Evolutionary conservation across 2,888 invertebrate species (phyloP).

Genomic region (Glaucopsyche alexis): DNA sequence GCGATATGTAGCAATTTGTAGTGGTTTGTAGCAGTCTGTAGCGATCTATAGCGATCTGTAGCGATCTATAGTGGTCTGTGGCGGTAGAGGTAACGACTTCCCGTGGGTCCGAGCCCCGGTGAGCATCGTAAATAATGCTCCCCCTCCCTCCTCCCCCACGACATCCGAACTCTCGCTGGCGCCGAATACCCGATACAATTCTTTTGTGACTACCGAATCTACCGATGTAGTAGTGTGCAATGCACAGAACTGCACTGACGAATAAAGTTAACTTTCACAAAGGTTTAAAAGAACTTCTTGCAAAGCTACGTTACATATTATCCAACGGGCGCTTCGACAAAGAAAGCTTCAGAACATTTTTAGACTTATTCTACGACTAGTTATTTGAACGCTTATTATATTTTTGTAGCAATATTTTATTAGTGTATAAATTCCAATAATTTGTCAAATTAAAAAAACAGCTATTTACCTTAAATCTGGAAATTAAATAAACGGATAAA

Average conservation of each 20-base stretch:
- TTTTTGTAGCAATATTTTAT: no score
- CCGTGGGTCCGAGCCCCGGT: not conserved
- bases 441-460: not conserved
- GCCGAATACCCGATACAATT: slow-evolving; percentile 13
- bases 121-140: not conserved
- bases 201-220: slow-evolving; percentile 1
- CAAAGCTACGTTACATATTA: not conserved
- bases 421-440: no score
- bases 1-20: not conserved
- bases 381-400: not conserved
- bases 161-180: not conserved
- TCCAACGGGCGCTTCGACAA: not conserved
- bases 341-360: not conserved
- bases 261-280: slow-evolving; percentile 6
- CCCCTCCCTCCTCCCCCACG: not conserved
- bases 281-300: slow-evolving; percentile 1
- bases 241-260: not conserved
- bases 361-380: not conserved
- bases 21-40: not conserved
- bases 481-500: no score
- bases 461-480: not conserved
- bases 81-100: not conserved
- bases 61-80: not conserved
- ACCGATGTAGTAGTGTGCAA: no score
- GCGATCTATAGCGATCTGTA: not conserved